Percentiles rank a stretch among this genome's conserved stretches.
phyloP scores from a whole-genome alignment of 2,888 invertebrate species.

The Hyalella azteca region DNA sequence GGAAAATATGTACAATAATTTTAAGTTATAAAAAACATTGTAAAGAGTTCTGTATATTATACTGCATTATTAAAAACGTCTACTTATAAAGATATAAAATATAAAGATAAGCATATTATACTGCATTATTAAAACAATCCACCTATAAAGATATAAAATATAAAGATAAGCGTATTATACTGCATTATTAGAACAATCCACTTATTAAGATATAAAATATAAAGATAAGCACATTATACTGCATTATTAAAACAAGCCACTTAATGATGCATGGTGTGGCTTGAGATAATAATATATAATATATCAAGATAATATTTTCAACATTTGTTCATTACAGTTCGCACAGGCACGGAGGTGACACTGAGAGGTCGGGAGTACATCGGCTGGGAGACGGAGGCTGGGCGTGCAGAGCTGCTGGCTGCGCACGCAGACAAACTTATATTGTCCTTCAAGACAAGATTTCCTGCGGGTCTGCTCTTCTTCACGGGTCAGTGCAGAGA shows the following conservation, averaged over 20 bases:
- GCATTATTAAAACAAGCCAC: too few species aligned
- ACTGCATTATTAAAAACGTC: too few species aligned
- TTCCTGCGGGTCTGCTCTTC: conserved; percentile 88
- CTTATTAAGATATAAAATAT: neutral
- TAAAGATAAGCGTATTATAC: too few species aligned
- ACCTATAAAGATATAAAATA: too few species aligned
- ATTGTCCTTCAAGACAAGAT: conserved; percentile 89
- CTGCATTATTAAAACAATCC: too few species aligned
- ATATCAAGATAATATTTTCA: too few species aligned
- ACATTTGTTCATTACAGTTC: conserved; percentile 29
- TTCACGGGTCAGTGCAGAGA: conserved; percentile 76
- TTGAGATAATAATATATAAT: neutral
- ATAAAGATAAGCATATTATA: neutral
- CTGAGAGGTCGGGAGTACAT: conserved; percentile 91
- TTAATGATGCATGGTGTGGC: neutral
- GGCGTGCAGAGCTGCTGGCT: conserved; percentile 84
- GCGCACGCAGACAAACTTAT: conserved; percentile 90
- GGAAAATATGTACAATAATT: too few species aligned
- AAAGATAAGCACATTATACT: neutral
- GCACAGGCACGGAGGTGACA: conserved; percentile 75
- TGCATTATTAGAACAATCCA: too few species aligned
- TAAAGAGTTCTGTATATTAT: too few species aligned
- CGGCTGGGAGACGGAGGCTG: conserved; percentile 85
- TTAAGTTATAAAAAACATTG: too few species aligned
- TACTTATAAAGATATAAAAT: neutral